A percentile compares a stretch with the other conserved stretches of the same genome.
These are phyloP conservation scores for Phyllostomus hastatus DNA, from an alignment of 2,113 vertebrate genomes.

Conservation along the genomic window DNA sequence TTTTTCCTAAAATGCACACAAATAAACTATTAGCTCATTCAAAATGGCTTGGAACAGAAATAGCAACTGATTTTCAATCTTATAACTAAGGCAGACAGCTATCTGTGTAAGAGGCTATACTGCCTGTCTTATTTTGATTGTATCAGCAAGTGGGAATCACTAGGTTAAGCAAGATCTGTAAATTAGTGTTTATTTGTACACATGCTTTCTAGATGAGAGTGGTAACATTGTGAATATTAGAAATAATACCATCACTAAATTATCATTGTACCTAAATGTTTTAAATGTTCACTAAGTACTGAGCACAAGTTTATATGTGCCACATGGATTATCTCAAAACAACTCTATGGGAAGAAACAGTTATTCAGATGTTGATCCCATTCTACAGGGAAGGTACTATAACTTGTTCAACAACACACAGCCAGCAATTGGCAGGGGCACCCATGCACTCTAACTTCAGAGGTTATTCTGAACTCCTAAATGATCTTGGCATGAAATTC, in stretches of 20 bases:
- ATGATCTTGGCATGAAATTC: background rate
- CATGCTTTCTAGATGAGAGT: background rate
- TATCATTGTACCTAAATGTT: background rate
- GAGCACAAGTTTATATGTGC: background rate
- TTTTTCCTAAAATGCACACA: constrained; percentile 45
- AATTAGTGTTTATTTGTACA: background rate
- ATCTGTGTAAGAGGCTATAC: background rate
- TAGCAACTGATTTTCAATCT: constrained; percentile 4
- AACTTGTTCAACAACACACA: background rate
- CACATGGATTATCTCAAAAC: background rate
- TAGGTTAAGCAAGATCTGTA: background rate
- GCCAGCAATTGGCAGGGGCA: background rate
- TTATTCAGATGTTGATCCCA: background rate
- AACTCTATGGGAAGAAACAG: background rate
- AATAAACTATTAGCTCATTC: constrained; percentile 22
- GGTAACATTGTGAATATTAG: background rate
- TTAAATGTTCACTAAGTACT: background rate
- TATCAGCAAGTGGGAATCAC: constrained; percentile 2
- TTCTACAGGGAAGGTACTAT: background rate
- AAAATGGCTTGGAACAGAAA: constrained; percentile 31
- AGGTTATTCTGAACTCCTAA: background rate
- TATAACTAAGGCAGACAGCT: background rate
- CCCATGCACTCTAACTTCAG: background rate
- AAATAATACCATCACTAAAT: background rate
- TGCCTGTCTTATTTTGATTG: constrained; percentile 10